phyloP scores from a whole-genome alignment of 1,140 invertebrate species.

The Drosophila lacteicornis region DNA sequence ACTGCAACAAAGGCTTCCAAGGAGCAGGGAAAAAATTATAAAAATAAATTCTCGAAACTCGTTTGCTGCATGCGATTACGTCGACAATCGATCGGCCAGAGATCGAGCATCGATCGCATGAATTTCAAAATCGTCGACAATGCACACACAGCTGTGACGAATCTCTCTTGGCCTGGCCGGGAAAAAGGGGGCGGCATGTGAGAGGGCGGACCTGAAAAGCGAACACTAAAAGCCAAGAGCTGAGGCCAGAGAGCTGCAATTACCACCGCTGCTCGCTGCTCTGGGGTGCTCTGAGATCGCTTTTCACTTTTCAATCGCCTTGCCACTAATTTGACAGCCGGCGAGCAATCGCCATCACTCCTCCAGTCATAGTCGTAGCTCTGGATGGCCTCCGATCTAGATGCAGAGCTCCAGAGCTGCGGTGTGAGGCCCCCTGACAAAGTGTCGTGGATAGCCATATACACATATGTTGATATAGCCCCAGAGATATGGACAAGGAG shows the following conservation, averaged over 20 bases:
- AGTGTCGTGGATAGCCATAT: slow-evolving; percentile 65
- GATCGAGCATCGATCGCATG: slow-evolving; percentile 56
- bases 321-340: slow-evolving; percentile 78
- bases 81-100: slow-evolving; percentile 49
- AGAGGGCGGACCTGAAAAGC: slow-evolving; percentile 52
- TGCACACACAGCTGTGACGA: slow-evolving; percentile 71
- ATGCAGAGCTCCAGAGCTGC: not conserved
- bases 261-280: slow-evolving; percentile 27
- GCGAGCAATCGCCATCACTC: slow-evolving; percentile 76
- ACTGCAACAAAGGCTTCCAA: slow-evolving; percentile 52
- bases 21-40: slow-evolving; percentile 67
- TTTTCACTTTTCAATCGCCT: slow-evolving; percentile 80
- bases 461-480: slow-evolving; percentile 50
- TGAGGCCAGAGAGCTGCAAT: slow-evolving; percentile 48
- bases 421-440: slow-evolving; percentile 43
- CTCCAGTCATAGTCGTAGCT: slow-evolving; percentile 12
- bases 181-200: slow-evolving; percentile 34
- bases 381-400: not conserved
- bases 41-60: slow-evolving; percentile 81
- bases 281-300: slow-evolving; percentile 25
- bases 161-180: slow-evolving; percentile 34
- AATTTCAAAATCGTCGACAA: slow-evolving; percentile 76
- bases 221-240: slow-evolving; percentile 7
- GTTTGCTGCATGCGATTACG: slow-evolving; percentile 82
- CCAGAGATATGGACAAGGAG: slow-evolving; percentile 17